Percentiles rank a stretch among this genome's conserved stretches.
Evolutionary conservation across 2,888 invertebrate species (phyloP).

Genomic region (Physocephala rufipes): DNA sequence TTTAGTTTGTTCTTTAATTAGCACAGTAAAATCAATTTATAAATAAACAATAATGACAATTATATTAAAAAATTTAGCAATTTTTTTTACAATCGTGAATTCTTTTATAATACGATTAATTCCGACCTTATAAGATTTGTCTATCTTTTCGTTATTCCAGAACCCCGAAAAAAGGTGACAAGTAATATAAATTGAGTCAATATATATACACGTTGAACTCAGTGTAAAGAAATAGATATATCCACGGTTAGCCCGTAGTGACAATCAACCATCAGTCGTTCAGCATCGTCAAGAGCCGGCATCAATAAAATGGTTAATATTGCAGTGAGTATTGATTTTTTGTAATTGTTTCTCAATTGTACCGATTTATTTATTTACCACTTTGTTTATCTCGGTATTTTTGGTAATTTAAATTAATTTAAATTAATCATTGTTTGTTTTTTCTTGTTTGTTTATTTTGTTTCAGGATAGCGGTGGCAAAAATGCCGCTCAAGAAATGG

Average conservation of each 20-base stretch:
- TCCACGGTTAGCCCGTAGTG: background rate
- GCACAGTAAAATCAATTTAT: too few relatives aligned
- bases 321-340: constrained; percentile 51
- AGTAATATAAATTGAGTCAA: too few relatives aligned
- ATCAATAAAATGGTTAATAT: constrained; percentile 59
- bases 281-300: background rate
- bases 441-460: background rate
- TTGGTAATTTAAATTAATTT: constrained; percentile 30
- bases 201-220: background rate
- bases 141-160: too few relatives aligned
- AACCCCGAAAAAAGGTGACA: too few relatives aligned
- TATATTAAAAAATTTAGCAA: background rate
- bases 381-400: constrained; percentile 17
- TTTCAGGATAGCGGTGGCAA: constrained; percentile 59
- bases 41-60: background rate
- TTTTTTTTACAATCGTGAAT: too few relatives aligned
- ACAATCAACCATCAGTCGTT: background rate
- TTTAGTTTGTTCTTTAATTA: too few relatives aligned
- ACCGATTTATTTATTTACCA: constrained; percentile 33
- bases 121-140: background rate
- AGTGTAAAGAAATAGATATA: background rate
- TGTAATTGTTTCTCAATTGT: constrained; percentile 12
- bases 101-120: too few relatives aligned
- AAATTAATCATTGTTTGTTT: constrained; percentile 22
- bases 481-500: constrained; percentile 75